Percentiles rank a stretch among this genome's conserved stretches.
Conservation (phyloP, 2,888 invertebrate genomes). For the Ophion ellenae region DNA sequence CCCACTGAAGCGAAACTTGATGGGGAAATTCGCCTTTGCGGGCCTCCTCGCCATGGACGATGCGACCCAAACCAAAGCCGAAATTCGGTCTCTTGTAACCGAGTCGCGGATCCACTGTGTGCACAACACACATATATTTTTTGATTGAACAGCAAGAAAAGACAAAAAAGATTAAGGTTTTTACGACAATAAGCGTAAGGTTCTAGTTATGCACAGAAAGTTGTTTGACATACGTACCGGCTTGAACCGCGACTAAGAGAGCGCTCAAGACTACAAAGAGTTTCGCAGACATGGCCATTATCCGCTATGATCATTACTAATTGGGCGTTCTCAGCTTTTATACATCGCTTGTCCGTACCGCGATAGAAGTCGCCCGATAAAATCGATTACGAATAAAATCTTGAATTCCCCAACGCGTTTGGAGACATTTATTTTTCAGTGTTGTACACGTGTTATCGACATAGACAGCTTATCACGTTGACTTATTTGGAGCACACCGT, state of each 20-base stretch:
- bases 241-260: conserved; percentile 63
- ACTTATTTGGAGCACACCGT: too few relatives aligned
- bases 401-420: background rate
- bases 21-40: conserved; percentile 82
- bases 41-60: conserved; percentile 78
- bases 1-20: conserved; percentile 83
- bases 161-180: background rate
- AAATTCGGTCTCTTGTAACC: conserved; percentile 62
- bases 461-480: background rate
- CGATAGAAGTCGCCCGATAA: background rate
- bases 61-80: conserved; percentile 41
- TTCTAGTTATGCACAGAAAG: background rate
- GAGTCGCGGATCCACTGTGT: conserved; percentile 43
- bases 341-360: background rate
- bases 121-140: too few relatives aligned
- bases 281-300: conserved; percentile 67
- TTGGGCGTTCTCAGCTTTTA: background rate
- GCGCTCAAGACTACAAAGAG: conserved; percentile 57
- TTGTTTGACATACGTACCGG: conserved; percentile 67
- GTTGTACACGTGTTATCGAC: background rate
- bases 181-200: background rate
- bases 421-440: background rate
- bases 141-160: background rate
- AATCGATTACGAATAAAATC: background rate
- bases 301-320: background rate